Evolutionary conservation across 1,140 invertebrate species (phyloP), one percentile per base, ranked within the genome.

Genomic region (Araneus ventricosus): DNA sequence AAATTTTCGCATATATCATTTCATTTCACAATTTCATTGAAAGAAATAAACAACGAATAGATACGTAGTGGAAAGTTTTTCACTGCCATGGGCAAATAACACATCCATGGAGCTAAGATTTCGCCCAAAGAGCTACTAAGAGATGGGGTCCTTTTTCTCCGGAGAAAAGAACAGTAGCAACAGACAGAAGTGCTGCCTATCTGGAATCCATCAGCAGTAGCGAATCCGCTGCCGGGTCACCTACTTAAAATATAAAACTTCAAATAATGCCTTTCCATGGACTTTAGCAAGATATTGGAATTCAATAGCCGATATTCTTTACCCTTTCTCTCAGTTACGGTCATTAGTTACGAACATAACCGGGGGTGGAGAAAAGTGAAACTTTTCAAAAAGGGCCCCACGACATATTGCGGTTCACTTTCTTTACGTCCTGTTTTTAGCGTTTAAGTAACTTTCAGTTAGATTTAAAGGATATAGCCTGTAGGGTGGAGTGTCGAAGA

Each of bases 201-300:
- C 70, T 57, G 14, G 45, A 90, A 90, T 84, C 89, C 75, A 90
- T 90, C 75, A 61, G 30, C 52, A 57, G 41, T 84, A 7, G 41
- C 37, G 45, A 17, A 52, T 52, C 45, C 45, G 10, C 63, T 88
- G 2, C n/a, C 1, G 52, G 79, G 75, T 90, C 79, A 90, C 39
- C 75, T 90, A 59, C 89, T 90, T 90, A 90, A 90, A 90, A 90
- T 90, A 90, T 90, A 90, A 90, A 84, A 84, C 75, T 84, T 90
- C 89, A 90, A 90, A 84, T 84, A 90, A 84, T 84, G 52, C 75
- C 57, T 20, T 79, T 27, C 89, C 22, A 37, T 82, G 39, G 88
- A 90, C 41, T 45, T 90, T 80, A 30, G 75, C 45, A 61, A 84
- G 89, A 20, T 82, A 90, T 90, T 63, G 89, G 63, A 82, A 84